Base-by-base conservation (phyloP, 2,797 vertebrate species). In the Betta splendens region DNA sequence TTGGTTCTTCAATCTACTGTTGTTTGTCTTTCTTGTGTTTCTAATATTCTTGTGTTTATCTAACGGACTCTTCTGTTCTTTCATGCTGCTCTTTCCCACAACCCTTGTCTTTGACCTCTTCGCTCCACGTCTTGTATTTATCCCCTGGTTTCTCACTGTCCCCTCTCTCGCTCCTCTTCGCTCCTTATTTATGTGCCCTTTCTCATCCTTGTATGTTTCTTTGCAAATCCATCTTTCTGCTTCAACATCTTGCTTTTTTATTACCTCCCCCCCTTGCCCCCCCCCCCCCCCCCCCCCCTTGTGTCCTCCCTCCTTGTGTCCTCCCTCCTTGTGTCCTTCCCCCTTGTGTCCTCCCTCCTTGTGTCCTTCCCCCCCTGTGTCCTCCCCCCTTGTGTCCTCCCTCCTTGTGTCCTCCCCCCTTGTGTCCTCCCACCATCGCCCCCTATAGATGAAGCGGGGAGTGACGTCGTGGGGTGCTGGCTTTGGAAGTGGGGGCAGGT, bases 361-460 rank as follows among this genome's bases (percentile, higher is more conserved):
- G 25, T 26, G 16, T 20, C 4, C 12, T 22, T 31, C 26, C 16
- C 20, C 5, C 12, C 39, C 37, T 13, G 9, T 28, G 36, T 38
- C 17, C 31, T 2, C n/a, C n/a, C n/a, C n/a, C n/a, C n/a, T n/a
- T n/a, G n/a, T n/a, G n/a, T n/a, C n/a, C n/a, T n/a, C n/a, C n/a
- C 25, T 37, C 25, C 9, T 4, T 22, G 25, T 26, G 16, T 20
- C 4, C 12, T 22, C 31, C 26, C 16, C 20, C 5, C 12, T 38
- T 17, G 31, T 2, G 0, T 69, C 69, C 29, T 58, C 37, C 58
- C 25, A 55, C 42, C 47, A 8, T 73, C 58, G n/a, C 16, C 26
- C 50, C 66, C 62, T 49, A 46, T 72, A 85, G 80, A 90, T 86
- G 83, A 90, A 90, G 71, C 50, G 58, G 64, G 86, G 80, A 81